Base-by-base conservation (phyloP, 2,888 invertebrate genomes). In the Imbricaverruca yamaguchii region DNA sequence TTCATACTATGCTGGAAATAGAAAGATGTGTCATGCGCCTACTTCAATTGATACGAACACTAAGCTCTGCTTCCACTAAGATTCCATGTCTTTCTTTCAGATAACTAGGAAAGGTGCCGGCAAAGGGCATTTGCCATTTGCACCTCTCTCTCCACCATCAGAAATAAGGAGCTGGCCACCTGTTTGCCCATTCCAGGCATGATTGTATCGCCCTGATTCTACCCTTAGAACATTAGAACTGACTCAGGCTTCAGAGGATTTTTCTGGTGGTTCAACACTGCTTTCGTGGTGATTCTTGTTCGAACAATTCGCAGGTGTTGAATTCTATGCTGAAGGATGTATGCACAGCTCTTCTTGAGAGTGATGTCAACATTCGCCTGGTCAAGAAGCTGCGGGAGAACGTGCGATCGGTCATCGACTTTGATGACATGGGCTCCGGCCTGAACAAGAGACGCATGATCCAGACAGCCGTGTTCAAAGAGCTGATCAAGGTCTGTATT, bases 291-390 rank as follows among this genome's bases (percentile, higher is more conserved):
- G 23, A 39, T 23, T 13, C 10, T 82, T 67, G 81, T 83, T 80
- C 83, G 84, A 65, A 86, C 18, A 13, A 13, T 13, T 18, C 6
- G 23, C 74, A 96, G 94, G 99, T 98, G 84, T 90, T 99, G 85
- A 97, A 98, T 92, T 93, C 96, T 88, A 98, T 99, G 97, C 92
- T 99, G 81, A 99, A 99, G 89, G 97, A 98, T 89, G 97, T 99
- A 87, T 98, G 98, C 88, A 93, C 95, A 83, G 99, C 99, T 25
- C 90, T 99, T 82, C 89, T 99, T 83, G 98, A 99, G 90, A 96
- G 98, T 85, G 99, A 99, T 91, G 91, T 91, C 21, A 98, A 99
- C 89, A 96, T 99, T 85, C 91, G 93, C 85, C 90, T 98, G 85
- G 98, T 99, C 0, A 98, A 97, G 88, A 93, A 95, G 87, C 90